Conservation (phyloP, 2,797 vertebrate species). For the Xenopus petersii region DNA sequence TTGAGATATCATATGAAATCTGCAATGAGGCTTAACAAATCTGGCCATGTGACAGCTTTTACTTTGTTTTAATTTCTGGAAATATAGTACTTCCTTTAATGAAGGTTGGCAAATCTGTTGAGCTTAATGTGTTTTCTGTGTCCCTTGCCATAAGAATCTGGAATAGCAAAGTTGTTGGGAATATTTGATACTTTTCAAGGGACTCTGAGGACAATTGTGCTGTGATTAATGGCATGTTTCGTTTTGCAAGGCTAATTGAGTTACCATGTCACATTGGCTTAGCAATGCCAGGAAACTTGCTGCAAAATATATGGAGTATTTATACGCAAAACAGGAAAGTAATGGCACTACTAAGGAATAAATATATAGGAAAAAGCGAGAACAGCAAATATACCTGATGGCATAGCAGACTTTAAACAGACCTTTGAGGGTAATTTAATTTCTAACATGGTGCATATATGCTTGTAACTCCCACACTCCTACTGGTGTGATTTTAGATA, state of each 20-base stretch:
- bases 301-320: constrained; percentile 29
- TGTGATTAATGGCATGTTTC: constrained; percentile 42
- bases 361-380: too few species aligned
- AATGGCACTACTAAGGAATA: neutral
- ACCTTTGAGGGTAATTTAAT: too few species aligned
- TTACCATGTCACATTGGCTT: constrained; percentile 42
- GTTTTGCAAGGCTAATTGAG: constrained; percentile 44
- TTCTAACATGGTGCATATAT: too few species aligned
- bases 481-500: too few species aligned
- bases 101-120: constrained; percentile 18
- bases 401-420: too few species aligned
- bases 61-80: constrained; percentile 17
- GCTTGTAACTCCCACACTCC: too few species aligned
- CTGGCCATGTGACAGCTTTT: constrained; percentile 4
- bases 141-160: constrained; percentile 7
- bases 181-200: constrained; percentile 41
- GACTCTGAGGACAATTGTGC: constrained; percentile 44
- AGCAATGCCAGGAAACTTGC: constrained; percentile 23
- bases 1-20: constrained; percentile 29
- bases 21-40: neutral
- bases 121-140: constrained; percentile 28
- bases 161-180: constrained; percentile 27
- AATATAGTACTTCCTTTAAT: constrained; percentile 11
- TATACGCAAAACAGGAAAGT: neutral
- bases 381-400: too few species aligned